A percentile compares a stretch with the other conserved stretches of the same genome.
phyloP scores from a whole-genome alignment of 2,797 vertebrate species.

The Anguilla marmorata region DNA sequence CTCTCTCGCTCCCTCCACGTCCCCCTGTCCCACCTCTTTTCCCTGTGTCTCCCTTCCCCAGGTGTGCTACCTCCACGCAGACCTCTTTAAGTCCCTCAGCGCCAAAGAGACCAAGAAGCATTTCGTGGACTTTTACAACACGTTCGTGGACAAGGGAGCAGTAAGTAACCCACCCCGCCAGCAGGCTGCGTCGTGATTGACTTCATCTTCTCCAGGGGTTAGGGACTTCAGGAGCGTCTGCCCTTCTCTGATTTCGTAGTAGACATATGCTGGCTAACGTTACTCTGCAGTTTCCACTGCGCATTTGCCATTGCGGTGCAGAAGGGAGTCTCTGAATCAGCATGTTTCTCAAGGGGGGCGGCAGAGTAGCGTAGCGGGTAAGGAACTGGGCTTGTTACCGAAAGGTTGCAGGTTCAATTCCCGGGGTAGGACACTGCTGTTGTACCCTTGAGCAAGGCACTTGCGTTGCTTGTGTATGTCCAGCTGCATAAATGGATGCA shows the following conservation, averaged over 20 bases:
- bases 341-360: too few species aligned
- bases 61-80: constrained; percentile 88
- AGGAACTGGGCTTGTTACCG: too few species aligned
- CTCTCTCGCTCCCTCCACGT: neutral
- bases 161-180: constrained; percentile 65
- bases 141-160: constrained; percentile 85
- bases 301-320: neutral
- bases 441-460: too few species aligned
- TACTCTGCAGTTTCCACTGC: neutral
- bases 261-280: too few species aligned
- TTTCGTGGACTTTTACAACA: constrained; percentile 85
- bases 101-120: constrained; percentile 87
- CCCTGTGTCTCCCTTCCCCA: constrained; percentile 46
- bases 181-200: neutral
- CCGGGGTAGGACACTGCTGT: too few species aligned
- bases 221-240: neutral
- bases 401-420: too few species aligned
- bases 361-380: too few species aligned
- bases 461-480: too few species aligned
- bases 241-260: neutral
- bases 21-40: neutral
- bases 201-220: neutral
- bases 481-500: too few species aligned
- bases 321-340: neutral
- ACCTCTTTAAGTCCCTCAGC: constrained; percentile 74